phyloP scores from a whole-genome alignment of 2,888 invertebrate species.

The Julus scandinavius region DNA sequence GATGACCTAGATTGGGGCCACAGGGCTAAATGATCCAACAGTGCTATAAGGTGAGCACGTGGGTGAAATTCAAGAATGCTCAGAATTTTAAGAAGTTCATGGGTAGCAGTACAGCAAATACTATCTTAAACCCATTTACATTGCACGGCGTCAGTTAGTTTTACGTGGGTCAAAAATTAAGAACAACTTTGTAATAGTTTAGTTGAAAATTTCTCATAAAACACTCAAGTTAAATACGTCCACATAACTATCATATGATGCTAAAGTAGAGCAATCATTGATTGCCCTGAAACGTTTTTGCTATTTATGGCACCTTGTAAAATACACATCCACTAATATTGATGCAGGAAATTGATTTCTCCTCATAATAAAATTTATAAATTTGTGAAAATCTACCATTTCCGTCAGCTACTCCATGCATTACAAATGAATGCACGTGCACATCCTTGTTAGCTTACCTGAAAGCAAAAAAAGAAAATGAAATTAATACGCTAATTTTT shows the following conservation, averaged over 20 bases:
- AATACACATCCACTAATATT: neutral
- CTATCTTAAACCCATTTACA: neutral
- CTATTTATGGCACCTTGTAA: too few species aligned
- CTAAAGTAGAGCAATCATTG: too few species aligned
- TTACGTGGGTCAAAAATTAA: neutral
- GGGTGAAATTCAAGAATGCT: neutral
- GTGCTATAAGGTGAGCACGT: neutral
- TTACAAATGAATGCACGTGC: neutral
- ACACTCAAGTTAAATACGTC: too few species aligned
- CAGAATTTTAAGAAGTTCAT: neutral
- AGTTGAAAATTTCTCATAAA: too few species aligned
- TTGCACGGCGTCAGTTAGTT: neutral
- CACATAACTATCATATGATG: too few species aligned
- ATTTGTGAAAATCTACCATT: conserved; percentile 23
- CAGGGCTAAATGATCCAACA: neutral
- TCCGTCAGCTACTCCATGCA: neutral
- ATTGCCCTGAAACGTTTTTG: too few species aligned
- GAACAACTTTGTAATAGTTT: neutral
- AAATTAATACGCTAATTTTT: neutral
- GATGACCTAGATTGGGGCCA: neutral
- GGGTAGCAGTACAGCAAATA: neutral
- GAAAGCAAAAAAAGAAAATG: neutral
- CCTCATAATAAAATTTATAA: neutral
- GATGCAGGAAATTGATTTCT: neutral
- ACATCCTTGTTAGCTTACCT: neutral